Evolutionary conservation across 2,113 vertebrate species (phyloP), one percentile per base, ranked within the genome.

Genomic region (Dendropsophus ebraccatus): DNA sequence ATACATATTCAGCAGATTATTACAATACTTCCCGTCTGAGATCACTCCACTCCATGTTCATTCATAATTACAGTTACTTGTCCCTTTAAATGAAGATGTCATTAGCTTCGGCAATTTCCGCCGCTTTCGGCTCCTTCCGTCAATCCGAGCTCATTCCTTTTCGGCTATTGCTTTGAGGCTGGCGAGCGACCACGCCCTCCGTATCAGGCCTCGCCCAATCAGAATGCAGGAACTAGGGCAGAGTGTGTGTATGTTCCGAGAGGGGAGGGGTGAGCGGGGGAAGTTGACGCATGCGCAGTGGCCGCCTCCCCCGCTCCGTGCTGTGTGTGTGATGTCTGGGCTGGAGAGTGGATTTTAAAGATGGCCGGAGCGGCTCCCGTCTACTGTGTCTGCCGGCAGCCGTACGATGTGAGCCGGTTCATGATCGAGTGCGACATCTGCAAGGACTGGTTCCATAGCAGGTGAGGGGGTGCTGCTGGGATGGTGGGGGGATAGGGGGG

Each of bases 401-500:
- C 96, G 70, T 99, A 99, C 94, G 97, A 99, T 88, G 97, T 98
- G 92, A 97, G 90, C 94, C 97, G 97, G 94, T 99, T 99, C 92
- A 98, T 99, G 97, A 99, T 99, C 93, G 97, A 99, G 91, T 99
- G 97, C 91, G 97, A 99, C 91, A 95, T 95, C 89, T 99, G 97
- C 95, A 98, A 99, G 92, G 97, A 99, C 94, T 99, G 97, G 97
- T 99, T 99, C 92, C 97, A 98, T 89, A 97, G 97, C 96, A 97
- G 97, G 97, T 99, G 93, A 45, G 93, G 87, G 1, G 74, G 14
- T 7, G 69, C 14, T 25, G 65, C 17, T 19, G 0, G 4, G 7
- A 21, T n/a, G 19, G n/a, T 45, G 41, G 72, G 49, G 25, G 28
- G 21, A 25, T 25, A 19, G 16, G 45, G 10, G 10, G 16, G 50